Evolutionary conservation across 2,888 invertebrate genomes (phyloP), one percentile per base, ranked within the genome.

Genomic region (Aporophyla nigra): DNA sequence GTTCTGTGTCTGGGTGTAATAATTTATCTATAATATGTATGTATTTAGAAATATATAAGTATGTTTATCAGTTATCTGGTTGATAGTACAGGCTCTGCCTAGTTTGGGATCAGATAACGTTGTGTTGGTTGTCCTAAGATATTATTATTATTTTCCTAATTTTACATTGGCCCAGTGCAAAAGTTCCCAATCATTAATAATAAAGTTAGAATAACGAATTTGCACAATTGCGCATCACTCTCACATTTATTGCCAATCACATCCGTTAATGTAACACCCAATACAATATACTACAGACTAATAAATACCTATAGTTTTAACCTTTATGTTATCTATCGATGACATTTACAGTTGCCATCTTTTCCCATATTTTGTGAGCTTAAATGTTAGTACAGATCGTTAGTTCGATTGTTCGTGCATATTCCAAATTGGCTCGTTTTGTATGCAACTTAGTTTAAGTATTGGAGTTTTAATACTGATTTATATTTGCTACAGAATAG

Each of bases 361-460:
- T 87, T 88, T 89, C 83, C 87, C 83, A 89, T 91, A 91, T 90
- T 90, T 89, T 80, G 86, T 80, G 74, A 76, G 79, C 79, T 84
- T 88, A 90, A 92, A 91, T 90, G 89, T 84, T 89, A 90, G 77
- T 76, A n/a, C 49, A 77, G 76, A 78, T 84, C 61, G 78, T 78
- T 80, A 81, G 69, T 79, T 58, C 80, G 74, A 87, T 87, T 83
- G 80, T 86, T 66, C 74, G 59, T 67, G 74, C 21, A 65, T 72
- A 67, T 80, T 76, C 76, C 21, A 80, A 84, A 80, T 85, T 84
- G 84, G 77, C 75, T 76, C 70, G 27, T 78, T 77, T 54, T 53
- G 53, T 68, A 65, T 72, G 65, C 63, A 69, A 82, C 79, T 73
- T 69, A 53, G 68, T 84, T 40, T 68, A 53, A 62, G 66, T 69